Evolutionary conservation across 2,888 invertebrate genomes (phyloP).

Genomic region (Dasypolia templi): DNA sequence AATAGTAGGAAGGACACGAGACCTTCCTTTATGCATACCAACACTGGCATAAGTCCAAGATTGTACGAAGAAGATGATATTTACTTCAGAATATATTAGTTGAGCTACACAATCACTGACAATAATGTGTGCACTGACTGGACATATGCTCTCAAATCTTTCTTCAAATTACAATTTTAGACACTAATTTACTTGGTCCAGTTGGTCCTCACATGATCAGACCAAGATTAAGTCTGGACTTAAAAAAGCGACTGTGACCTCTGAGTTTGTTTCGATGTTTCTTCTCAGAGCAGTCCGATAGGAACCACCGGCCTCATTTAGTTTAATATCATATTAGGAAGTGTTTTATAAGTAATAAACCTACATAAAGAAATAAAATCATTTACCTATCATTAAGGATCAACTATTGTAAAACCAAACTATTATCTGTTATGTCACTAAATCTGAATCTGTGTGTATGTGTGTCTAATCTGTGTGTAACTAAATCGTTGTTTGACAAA

Average conservation of each 20-base stretch:
- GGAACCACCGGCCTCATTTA: background rate
- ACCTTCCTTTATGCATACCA: background rate
- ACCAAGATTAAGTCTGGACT: background rate
- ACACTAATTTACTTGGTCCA: too few relatives aligned
- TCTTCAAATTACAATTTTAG: background rate
- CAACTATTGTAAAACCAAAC: background rate
- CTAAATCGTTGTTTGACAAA: slow-evolving; percentile 29
- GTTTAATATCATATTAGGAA: background rate
- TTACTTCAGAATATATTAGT: background rate
- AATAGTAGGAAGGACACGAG: slow-evolving; percentile 7
- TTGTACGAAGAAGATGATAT: background rate
- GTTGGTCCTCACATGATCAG: background rate
- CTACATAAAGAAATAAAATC: background rate
- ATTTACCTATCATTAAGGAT: background rate
- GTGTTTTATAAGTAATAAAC: background rate
- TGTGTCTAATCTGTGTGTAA: too few relatives aligned
- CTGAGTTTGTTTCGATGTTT: background rate
- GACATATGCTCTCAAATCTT: background rate
- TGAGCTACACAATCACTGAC: background rate
- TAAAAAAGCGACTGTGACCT: background rate
- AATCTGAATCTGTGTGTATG: too few relatives aligned
- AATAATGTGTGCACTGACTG: background rate
- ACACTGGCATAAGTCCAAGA: slow-evolving; percentile 28
- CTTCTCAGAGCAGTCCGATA: background rate
- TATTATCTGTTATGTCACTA: background rate